Evolutionary conservation across 2,888 invertebrate species (phyloP).

Genomic region (Steinernema scapterisci): DNA sequence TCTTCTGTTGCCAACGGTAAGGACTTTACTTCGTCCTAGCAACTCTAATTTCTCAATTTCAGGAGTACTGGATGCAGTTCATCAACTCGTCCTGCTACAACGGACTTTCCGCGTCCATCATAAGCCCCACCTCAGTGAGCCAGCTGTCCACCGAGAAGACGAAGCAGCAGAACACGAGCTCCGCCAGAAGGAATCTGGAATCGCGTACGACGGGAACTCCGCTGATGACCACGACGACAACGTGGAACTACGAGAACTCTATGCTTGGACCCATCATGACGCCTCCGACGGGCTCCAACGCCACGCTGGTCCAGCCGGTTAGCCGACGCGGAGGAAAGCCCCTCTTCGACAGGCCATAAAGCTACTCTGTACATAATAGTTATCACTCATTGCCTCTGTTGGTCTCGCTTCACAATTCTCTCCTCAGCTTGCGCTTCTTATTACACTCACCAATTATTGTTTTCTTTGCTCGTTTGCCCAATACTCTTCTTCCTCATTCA

Average conservation of each 20-base stretch:
- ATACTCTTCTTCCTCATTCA: too few relatives aligned
- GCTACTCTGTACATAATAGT: neutral
- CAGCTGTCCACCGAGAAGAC: neutral
- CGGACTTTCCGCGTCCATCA: neutral
- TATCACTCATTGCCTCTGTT: too few relatives aligned
- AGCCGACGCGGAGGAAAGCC: neutral
- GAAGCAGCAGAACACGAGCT: too few relatives aligned
- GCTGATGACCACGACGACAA: neutral
- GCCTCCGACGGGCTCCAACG: neutral
- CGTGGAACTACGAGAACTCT: neutral
- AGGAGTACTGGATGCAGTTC: conserved; percentile 55
- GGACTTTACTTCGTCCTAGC: neutral
- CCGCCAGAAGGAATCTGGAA: too few relatives aligned
- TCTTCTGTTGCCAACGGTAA: conserved; percentile 44
- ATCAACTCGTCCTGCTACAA: conserved; percentile 31
- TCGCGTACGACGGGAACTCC: neutral
- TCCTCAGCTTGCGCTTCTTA: too few relatives aligned
- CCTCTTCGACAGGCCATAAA: neutral
- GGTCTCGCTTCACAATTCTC: too few relatives aligned
- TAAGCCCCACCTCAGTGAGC: neutral
- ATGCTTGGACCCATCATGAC: conserved; percentile 4
- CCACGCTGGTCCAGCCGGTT: neutral
- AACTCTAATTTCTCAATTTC: conserved; percentile 26
- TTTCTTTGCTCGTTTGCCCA: too few relatives aligned
- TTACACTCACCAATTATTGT: too few relatives aligned